Evolutionary conservation across 2,797 vertebrate species (phyloP), one percentile per base, ranked within the genome.

Genomic region (Neosalanx taihuensis): DNA sequence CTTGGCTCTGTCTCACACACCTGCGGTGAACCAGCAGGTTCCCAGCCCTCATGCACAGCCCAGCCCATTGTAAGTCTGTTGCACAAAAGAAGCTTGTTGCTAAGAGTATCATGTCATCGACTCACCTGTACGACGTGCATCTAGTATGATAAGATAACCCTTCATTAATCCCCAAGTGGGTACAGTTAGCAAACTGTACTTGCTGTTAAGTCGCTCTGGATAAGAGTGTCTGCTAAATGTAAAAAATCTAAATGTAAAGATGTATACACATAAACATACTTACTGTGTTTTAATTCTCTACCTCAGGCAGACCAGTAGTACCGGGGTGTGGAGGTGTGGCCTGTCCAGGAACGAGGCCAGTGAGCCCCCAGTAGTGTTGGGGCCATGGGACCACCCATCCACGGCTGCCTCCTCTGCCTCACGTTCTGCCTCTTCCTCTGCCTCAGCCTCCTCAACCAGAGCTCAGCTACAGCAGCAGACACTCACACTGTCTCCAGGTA

Each of bases 381-480:
- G 58, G 69, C 75, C 81, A 62, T 72, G n/a, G 74, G 80, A 82
- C 81, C 56, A 0, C 6, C 35, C 83, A 65, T 71, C 76, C 13
- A 0, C 56, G 2, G 33, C 64, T 5, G 15, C 60, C 9, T 23
- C 73, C 69, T 63, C 72, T 7, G 59, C 23, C 58, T 41, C 62
- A 51, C 29, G 57, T 6, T 37, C 51, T 5, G 35, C 30, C 65
- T 41, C 64, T 0, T 67, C 69, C 13, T 26, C 58, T 7, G 9
- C 51, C 20, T 73, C 81, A 10, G 13, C 72, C 33, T 72, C 78
- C 33, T 56, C 23, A 26, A 26, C 75, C 31, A 70, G 70, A 0
- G 77, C 81, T 20, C 46, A 58, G 29, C 75, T 89, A 71, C 85
- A 88, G 69, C 64, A 81, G 49, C 89, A 91, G 71, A 88, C 83